Evolutionary conservation across 2,797 vertebrate genomes (phyloP).

Genomic region (Varecia variegata): DNA sequence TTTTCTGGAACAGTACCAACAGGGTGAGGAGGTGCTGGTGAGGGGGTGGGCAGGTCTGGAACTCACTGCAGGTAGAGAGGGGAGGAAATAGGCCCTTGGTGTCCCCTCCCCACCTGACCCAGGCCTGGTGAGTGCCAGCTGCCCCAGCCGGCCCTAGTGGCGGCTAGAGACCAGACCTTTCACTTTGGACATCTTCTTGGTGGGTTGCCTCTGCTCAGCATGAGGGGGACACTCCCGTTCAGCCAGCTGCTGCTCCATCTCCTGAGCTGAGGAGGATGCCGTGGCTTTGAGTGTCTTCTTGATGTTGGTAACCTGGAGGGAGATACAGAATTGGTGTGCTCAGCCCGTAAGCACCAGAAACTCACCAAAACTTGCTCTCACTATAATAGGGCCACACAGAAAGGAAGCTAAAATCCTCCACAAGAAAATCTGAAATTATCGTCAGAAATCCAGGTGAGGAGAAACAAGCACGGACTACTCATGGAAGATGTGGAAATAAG

Average conservation of each 20-base stretch:
- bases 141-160: constrained; percentile 84
- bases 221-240: constrained; percentile 86
- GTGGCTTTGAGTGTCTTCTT: constrained; percentile 88
- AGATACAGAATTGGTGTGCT: constrained; percentile 69
- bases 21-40: constrained; percentile 13
- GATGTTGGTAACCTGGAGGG: constrained; percentile 88
- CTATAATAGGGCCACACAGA: neutral
- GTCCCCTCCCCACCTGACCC: constrained; percentile 77
- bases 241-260: constrained; percentile 87
- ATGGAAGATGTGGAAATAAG: neutral
- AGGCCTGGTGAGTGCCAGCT: constrained; percentile 78
- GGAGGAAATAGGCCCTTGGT: constrained; percentile 67
- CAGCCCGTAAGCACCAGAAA: neutral
- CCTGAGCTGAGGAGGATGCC: constrained; percentile 86
- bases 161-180: constrained; percentile 90
- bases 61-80: constrained; percentile 78
- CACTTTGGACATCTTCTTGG: constrained; percentile 90
- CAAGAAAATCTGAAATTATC: neutral
- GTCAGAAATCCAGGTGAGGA: neutral
- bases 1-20: constrained; percentile 58
- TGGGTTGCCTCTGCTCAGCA: constrained; percentile 86
- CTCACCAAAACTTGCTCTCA: neutral
- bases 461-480: neutral
- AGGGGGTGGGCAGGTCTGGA: constrained; percentile 78
- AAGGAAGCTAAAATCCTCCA: neutral